Conservation (phyloP, 2,797 vertebrate genomes). For the Odontamblyopus lacepedii region DNA sequence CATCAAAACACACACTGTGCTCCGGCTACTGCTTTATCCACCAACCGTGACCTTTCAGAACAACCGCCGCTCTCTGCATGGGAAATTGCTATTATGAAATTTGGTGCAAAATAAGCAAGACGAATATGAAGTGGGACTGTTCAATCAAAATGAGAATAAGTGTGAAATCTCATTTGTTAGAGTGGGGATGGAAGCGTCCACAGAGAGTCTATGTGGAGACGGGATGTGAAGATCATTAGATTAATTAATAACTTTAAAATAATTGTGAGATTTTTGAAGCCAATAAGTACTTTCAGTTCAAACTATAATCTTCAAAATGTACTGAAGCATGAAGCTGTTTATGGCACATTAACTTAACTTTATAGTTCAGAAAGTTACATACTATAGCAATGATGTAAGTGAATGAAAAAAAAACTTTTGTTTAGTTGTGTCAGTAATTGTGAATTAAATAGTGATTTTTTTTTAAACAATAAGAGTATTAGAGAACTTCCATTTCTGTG, state of each 20-base stretch:
- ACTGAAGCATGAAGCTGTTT: too few relatives aligned
- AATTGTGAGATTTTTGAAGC: too few relatives aligned
- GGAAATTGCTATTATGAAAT: slow-evolving; percentile 37
- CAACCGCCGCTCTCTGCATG: slow-evolving; percentile 28
- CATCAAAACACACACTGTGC: slow-evolving; percentile 77
- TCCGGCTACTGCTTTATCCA: slow-evolving; percentile 48
- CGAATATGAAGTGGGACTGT: background rate
- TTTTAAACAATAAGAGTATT: too few relatives aligned
- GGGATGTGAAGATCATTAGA: background rate
- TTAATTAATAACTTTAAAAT: background rate
- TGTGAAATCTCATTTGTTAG: slow-evolving; percentile 3
- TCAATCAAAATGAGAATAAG: slow-evolving; percentile 6
- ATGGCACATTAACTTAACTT: too few relatives aligned
- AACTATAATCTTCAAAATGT: too few relatives aligned
- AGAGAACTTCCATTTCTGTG: too few relatives aligned
- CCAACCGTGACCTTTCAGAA: slow-evolving; percentile 63
- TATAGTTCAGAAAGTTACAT: too few relatives aligned
- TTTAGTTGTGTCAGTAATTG: too few relatives aligned
- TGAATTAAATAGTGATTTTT: too few relatives aligned
- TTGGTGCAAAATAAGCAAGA: slow-evolving; percentile 23
- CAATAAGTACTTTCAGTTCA: too few relatives aligned
- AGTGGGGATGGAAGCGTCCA: slow-evolving; percentile 1
- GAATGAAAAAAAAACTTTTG: too few relatives aligned
- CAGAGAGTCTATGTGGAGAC: background rate
- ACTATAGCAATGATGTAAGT: too few relatives aligned